phyloP scores from a whole-genome alignment of 2,797 vertebrate genomes.

The Tragopan temminckii region DNA sequence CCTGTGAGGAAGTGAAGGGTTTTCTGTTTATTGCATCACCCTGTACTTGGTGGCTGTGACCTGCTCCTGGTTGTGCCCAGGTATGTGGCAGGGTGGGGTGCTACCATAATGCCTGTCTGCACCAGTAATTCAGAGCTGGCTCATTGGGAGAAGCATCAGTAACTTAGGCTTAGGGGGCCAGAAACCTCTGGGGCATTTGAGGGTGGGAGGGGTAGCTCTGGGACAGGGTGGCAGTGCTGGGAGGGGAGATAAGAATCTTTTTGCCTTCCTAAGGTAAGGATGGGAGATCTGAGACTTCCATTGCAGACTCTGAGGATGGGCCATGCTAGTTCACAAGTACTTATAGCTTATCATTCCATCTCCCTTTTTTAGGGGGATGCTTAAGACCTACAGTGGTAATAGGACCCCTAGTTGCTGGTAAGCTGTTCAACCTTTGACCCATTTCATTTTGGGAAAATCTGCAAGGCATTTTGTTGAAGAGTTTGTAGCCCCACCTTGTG shows the following conservation, averaged over 20 bases:
- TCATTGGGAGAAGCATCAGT: background rate
- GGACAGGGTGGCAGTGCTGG: background rate
- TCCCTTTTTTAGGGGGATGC: background rate
- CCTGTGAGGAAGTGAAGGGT: rapidly evolving
- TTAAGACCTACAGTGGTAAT: rapidly evolving
- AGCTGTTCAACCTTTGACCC: background rate
- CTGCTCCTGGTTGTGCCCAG: background rate
- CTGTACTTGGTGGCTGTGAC: background rate
- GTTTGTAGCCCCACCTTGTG: rapidly evolving
- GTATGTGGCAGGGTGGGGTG: background rate
- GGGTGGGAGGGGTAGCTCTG: too few species aligned
- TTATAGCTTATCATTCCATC: too few species aligned
- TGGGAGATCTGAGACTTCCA: background rate
- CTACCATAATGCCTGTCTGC: background rate
- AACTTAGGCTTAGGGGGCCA: background rate
- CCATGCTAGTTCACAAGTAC: background rate
- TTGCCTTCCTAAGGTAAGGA: background rate
- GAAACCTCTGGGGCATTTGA: background rate
- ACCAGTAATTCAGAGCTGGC: background rate
- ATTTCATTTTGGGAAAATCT: background rate
- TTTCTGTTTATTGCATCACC: rapidly evolving
- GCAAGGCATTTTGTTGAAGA: background rate
- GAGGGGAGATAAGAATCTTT: background rate
- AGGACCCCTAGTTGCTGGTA: rapidly evolving
- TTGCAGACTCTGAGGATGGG: background rate